Base-by-base conservation (phyloP, 2,113 vertebrate genomes). In the Dromas ardeola region DNA sequence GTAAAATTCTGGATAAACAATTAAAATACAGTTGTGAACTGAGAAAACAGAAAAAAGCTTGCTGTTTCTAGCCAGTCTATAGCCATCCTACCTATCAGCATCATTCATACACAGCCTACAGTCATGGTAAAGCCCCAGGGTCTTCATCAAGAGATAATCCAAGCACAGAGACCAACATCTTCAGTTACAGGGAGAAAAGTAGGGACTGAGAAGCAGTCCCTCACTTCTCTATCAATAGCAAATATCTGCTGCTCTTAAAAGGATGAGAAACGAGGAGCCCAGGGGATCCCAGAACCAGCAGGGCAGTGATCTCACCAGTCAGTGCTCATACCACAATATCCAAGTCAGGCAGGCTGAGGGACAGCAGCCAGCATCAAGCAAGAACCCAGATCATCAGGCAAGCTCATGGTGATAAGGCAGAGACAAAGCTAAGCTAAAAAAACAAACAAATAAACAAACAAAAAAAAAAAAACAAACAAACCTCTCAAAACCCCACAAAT, bases 401-500 rank as follows among this genome's bases (percentile, higher is more conserved):
- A 58, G 5, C 5, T 79, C 21, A 30, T 0, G 0, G 3, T 1
- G 2, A 42, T 1, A 34, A 43, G 5, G 3, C 13, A 91, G 5
- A 74, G 1, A 4, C 8, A 66, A 70, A 78, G 2, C 2, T 16
- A 59, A 38, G 6, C 7, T n/a, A n/a, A n/a, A n/a, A n/a, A n/a
- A n/a, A n/a, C n/a, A n/a, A n/a, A n/a, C n/a, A n/a, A n/a, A n/a
- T n/a, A n/a, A n/a, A n/a, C n/a, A n/a, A n/a, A n/a, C n/a, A n/a
- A n/a, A n/a, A n/a, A n/a, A n/a, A n/a, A n/a, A n/a, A n/a, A n/a
- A n/a, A n/a, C n/a, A n/a, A n/a, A n/a, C n/a, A n/a, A n/a, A n/a
- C n/a, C n/a, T n/a, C n/a, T n/a, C n/a, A n/a, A n/a, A n/a, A n/a
- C n/a, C n/a, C n/a, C n/a, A n/a, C 14, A n/a, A 9, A 0, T 0